Evolutionary conservation across 2,797 vertebrate genomes (phyloP).

Genomic region (Tenualosa ilisha): DNA sequence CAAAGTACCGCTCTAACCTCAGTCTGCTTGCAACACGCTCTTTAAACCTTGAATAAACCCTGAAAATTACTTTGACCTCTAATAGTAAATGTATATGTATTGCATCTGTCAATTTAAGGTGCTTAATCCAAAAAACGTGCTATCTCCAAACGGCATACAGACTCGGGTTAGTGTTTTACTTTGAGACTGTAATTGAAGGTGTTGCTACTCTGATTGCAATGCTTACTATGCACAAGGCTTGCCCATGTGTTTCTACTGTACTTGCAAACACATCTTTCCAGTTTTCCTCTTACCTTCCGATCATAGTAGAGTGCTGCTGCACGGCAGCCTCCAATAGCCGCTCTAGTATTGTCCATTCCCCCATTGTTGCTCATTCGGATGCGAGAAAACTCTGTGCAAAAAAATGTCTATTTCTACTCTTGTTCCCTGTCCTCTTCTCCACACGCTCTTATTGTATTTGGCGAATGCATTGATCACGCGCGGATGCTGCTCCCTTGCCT

Average conservation of each 20-base stretch:
- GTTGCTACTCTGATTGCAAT: not conserved
- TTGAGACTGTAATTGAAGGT: not conserved
- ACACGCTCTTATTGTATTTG: constrained; percentile 39
- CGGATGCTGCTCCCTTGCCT: constrained; percentile 32
- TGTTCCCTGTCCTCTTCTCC: constrained; percentile 41
- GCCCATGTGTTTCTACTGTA: not conserved
- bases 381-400: constrained; percentile 61
- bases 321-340: constrained; percentile 89
- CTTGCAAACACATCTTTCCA: not conserved
- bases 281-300: constrained; percentile 75
- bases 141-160: not conserved
- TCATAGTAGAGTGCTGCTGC: constrained; percentile 91
- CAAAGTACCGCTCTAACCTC: not conserved
- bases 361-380: constrained; percentile 83
- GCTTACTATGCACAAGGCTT: not conserved
- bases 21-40: not conserved
- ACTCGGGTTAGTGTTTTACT: not conserved
- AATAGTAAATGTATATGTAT: not conserved
- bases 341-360: constrained; percentile 91
- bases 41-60: not conserved
- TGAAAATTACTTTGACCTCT: not conserved
- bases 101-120: not conserved
- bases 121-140: not conserved
- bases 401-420: constrained; percentile 29
- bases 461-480: constrained; percentile 42